These are phyloP conservation scores for Geococcyx californianus DNA, from an alignment of 2,113 vertebrate species.

Conservation along the genomic window DNA sequence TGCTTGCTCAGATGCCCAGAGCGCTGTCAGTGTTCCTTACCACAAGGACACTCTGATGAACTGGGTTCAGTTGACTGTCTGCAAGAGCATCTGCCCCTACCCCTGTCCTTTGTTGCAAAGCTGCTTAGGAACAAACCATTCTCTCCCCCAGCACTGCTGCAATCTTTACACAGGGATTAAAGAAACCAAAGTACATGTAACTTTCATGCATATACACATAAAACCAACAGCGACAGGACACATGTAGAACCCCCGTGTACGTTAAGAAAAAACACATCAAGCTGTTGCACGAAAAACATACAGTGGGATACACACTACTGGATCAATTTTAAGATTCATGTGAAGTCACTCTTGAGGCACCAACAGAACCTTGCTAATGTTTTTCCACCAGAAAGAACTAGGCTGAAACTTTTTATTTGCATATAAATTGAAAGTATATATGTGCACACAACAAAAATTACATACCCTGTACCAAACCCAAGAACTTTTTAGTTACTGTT, in stretches of 20 bases:
- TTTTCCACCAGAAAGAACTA: neutral
- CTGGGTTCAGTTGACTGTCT: neutral
- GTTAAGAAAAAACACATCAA: accelerated
- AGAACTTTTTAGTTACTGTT: neutral
- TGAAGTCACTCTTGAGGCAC: neutral
- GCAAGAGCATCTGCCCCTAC: neutral
- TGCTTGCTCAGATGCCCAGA: neutral
- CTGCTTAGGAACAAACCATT: neutral
- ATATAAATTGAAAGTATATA: neutral
- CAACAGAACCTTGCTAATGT: neutral
- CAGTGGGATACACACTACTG: neutral
- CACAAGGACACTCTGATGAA: neutral
- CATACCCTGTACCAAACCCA: neutral
- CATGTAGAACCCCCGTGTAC: accelerated
- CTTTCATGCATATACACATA: neutral
- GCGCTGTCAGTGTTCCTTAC: neutral
- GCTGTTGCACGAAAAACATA: neutral
- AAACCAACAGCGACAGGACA: neutral
- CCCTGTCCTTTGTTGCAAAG: neutral
- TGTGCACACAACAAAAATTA: neutral
- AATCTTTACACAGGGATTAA: neutral
- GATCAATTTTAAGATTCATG: neutral
- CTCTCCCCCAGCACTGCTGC: neutral
- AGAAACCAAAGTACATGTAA: neutral
- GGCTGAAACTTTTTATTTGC: neutral